Conservation (phyloP, 2,888 invertebrate species). For the Clanis bilineata region DNA sequence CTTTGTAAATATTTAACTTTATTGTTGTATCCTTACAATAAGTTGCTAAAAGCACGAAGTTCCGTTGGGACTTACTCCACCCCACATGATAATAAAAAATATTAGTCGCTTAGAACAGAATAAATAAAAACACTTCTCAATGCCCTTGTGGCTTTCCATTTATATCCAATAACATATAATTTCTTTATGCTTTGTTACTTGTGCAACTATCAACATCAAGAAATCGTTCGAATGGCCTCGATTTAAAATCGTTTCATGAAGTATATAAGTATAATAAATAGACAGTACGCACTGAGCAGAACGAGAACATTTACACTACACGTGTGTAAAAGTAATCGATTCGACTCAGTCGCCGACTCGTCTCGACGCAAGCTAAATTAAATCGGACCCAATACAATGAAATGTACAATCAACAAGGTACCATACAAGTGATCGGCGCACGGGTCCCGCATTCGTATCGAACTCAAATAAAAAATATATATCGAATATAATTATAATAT, state of each 20-base stretch:
- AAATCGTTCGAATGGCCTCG: constrained; percentile 76
- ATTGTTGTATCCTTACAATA: constrained; percentile 71
- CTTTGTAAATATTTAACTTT: constrained; percentile 52
- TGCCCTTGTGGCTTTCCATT: constrained; percentile 68
- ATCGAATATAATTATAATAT: constrained; percentile 24
- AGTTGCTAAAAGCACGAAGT: constrained; percentile 72
- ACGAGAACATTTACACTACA: constrained; percentile 28
- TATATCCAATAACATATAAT: constrained; percentile 57
- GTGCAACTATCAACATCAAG: constrained; percentile 72
- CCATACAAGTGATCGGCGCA: constrained; percentile 52
- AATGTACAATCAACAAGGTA: constrained; percentile 69
- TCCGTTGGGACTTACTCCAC: constrained; percentile 65
- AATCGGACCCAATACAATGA: constrained; percentile 75
- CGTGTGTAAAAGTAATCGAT: constrained; percentile 29
- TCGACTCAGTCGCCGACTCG: constrained; percentile 22
- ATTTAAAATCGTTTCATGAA: constrained; percentile 62
- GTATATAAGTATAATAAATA: background rate
- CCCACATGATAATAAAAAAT: constrained; percentile 70
- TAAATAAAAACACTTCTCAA: constrained; percentile 76
- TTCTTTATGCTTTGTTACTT: constrained; percentile 73
- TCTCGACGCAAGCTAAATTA: constrained; percentile 23
- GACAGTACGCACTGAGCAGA: constrained; percentile 25
- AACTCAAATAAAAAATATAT: constrained; percentile 24
- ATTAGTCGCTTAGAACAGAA: constrained; percentile 78
- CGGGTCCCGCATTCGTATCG: constrained; percentile 34